Evolutionary conservation across 1,140 invertebrate species (phyloP), one percentile per base, ranked within the genome.

Genomic region (Drosophila persimilis): DNA sequence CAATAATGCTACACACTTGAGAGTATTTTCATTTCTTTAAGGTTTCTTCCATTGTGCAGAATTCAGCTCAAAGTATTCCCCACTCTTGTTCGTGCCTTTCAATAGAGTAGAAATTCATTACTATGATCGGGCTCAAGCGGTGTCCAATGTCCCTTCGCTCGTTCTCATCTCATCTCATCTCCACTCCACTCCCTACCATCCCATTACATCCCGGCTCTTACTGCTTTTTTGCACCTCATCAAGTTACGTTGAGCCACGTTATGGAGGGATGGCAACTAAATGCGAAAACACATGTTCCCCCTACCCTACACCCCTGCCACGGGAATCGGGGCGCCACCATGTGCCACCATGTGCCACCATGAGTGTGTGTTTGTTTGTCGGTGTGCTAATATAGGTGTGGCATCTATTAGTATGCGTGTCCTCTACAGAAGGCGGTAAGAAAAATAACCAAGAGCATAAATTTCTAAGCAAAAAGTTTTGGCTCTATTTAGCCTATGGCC

Each of bases 281-380:
- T 80, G 80, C 80, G 76, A 76, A 80, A 84, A 84, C 80, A 84
- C 80, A 85, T 84, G 80, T 84, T 84, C 72, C 67, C 24, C 3
- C 24, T 5, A 4, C 24, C 4, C 24, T 63, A 67, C 54, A 69
- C 61, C 62, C 47, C 45, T 71, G 59, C 58, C 61, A 56, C 58
- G 52, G 51, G 51, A 54, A 41, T 4, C 24, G 24, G 3, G 20
- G 2, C 20, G 24, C 17, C 17, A 17, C 9, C 44, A 39, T 44
- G 35, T 41, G 20, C 24, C 24, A 5, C 9, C 44, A 39, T 44
- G 35, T 41, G 20, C 24, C 24, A 5, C 24, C 24, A 26, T 59
- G 47, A 62, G 46, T 45, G 22, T 55, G 24, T 61, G 50, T 54
- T 39, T 50, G 50, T 24, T 39, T 58, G 24, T 46, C 20, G 15